Evolutionary conservation across 1,140 invertebrate species (phyloP), one percentile per base, ranked within the genome.

Genomic region (Drosophila eugracilis): DNA sequence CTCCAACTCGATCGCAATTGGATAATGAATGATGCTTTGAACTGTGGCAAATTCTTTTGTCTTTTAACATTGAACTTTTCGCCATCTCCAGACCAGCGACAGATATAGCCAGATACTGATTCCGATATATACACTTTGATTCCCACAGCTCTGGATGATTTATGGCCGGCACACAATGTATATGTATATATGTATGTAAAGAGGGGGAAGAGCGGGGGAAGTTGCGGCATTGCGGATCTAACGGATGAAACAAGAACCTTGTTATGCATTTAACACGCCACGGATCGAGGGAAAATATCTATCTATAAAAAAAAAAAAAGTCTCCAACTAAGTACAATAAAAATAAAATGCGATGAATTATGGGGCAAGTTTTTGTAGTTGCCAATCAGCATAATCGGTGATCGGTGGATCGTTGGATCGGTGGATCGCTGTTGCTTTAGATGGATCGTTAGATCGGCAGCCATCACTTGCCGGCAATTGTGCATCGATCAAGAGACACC

Each of bases 231-330:
- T 78, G 78, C 83, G 83, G 83, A 88, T 88, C 83, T 88, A 86
- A 88, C 83, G 83, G 83, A 88, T 88, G 83, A 88, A 88, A 88
- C 59, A 78, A 86, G 83, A 88, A 88, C 83, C 83, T 88, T 88
- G 81, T 71, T 86, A 73, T 76, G 84, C 83, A 88, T 88, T 88
- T 83, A 89, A 76, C 84, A 89, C 83, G 83, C 75, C 63, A 74
- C 55, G 19, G 17, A 74, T 45, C 52, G 28, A 12, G 12, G 59
- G 21, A 57, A 47, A 75, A 9, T 7, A 37, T 17, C 15, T 7
- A 6, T n/a, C n/a, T 17, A 5, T 4, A 63, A n/a, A 24, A 19
- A 15, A 21, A 69, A 39, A 57, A 49, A 85, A 60, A 78, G 54
- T 81, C 69, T 55, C 71, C 60, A 62, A 45, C 57, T 41, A 58